Evolutionary conservation across 1,140 invertebrate genomes (phyloP).

Genomic region (Chironomus striatipennis): DNA sequence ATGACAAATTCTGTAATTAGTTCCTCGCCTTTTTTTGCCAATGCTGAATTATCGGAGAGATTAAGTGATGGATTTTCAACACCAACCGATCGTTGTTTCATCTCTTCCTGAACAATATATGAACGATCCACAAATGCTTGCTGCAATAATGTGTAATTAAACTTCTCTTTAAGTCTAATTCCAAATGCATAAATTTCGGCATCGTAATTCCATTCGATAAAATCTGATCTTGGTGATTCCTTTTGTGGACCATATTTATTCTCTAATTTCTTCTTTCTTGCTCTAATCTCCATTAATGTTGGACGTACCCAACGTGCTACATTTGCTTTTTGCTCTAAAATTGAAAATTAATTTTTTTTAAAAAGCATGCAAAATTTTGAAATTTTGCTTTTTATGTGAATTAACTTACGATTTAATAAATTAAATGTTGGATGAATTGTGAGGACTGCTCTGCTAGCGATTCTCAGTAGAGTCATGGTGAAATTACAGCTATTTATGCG

Average conservation of each 20-base stretch:
- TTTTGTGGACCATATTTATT: constrained; percentile 33
- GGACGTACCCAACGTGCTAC: constrained; percentile 49
- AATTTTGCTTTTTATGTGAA: background rate
- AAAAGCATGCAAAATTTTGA: background rate
- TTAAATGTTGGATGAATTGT: background rate
- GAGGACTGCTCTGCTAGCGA: background rate
- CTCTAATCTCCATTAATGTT: constrained; percentile 36
- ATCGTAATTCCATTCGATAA: constrained; percentile 78
- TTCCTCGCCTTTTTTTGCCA: constrained; percentile 55
- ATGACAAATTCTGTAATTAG: constrained; percentile 50
- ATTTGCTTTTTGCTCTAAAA: constrained; percentile 29
- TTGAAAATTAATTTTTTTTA: background rate
- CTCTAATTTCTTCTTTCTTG: constrained; percentile 31
- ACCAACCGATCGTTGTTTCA: constrained; percentile 57
- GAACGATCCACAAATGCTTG: constrained; percentile 72
- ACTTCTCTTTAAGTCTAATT: constrained; percentile 74
- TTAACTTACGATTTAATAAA: background rate
- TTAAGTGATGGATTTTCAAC: constrained; percentile 50
- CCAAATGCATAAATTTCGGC: constrained; percentile 84
- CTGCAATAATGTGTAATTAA: constrained; percentile 58
- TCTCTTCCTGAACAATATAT: constrained; percentile 63
- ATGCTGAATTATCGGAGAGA: constrained; percentile 56
- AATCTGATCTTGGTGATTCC: constrained; percentile 48
- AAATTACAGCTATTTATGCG: no score
- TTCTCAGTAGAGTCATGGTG: background rate